A percentile compares a stretch with the other conserved stretches of the same genome.
Evolutionary conservation across 2,113 vertebrate genomes (phyloP).

Genomic region (Aspidoscelis tigris): DNA sequence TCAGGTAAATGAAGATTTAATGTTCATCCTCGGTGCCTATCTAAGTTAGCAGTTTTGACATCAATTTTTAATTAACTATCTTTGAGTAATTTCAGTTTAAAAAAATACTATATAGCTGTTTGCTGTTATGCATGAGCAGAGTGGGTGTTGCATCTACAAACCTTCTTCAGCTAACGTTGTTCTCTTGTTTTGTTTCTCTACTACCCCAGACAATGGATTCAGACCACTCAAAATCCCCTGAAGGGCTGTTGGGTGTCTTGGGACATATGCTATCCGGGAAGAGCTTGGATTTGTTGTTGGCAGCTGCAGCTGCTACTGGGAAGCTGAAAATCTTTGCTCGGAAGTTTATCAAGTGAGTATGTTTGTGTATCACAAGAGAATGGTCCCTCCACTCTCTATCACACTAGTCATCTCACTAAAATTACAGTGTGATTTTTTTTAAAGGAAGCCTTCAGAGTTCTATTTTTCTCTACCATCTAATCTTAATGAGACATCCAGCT

Average conservation of each 20-base stretch:
- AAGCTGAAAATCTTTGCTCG: conserved; percentile 96
- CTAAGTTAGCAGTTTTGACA: no score
- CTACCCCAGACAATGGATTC: conserved; percentile 91
- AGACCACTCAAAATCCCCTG: conserved; percentile 96
- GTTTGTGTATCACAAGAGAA: background rate
- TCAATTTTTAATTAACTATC: no score
- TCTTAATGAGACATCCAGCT: no score
- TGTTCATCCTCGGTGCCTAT: no score
- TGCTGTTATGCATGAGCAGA: no score
- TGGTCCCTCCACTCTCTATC: no score
- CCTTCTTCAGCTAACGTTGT: background rate
- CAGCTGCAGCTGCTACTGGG: conserved; percentile 93
- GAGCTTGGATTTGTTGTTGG: conserved; percentile 92
- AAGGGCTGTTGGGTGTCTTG: conserved; percentile 92
- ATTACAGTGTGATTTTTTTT: no score
- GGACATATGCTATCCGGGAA: conserved; percentile 99
- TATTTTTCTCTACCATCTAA: background rate
- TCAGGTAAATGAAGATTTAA: no score
- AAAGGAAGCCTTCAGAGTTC: background rate
- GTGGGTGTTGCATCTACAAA: background rate
- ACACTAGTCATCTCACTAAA: no score
- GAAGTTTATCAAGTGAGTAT: conserved; percentile 95
- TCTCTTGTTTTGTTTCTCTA: conserved; percentile 22
- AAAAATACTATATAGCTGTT: no score
- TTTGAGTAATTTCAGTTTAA: no score